Percentiles rank a stretch among this genome's conserved stretches.
Evolutionary conservation across 1,140 invertebrate genomes (phyloP).

Genomic region (Ceratosolen fusciceps): DNA sequence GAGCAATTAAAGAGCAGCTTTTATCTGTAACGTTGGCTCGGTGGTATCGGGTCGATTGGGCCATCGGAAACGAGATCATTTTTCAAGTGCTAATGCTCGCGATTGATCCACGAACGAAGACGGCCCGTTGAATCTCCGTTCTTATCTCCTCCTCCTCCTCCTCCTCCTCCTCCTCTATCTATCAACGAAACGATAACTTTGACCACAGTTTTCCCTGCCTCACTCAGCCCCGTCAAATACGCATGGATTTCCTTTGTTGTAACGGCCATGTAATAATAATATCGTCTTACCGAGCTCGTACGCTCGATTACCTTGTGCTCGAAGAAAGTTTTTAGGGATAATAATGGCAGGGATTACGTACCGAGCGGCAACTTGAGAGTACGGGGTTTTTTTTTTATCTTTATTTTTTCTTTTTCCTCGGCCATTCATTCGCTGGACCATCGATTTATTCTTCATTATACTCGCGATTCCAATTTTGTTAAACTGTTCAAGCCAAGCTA

Average conservation of each 20-base stretch:
- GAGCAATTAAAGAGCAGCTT: slow-evolving; percentile 19
- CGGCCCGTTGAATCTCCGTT: neutral
- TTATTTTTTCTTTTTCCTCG: neutral
- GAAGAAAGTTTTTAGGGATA: too few species aligned
- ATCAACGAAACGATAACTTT: neutral
- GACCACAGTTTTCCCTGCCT: neutral
- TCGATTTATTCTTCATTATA: neutral
- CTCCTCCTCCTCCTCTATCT: too few species aligned
- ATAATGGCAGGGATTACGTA: too few species aligned
- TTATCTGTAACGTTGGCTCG: neutral
- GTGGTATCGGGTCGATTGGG: slow-evolving; percentile 9
- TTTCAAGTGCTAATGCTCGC: slow-evolving; percentile 26
- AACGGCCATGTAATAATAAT: too few species aligned
- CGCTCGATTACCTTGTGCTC: too few species aligned
- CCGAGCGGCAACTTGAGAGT: too few species aligned
- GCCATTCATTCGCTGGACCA: neutral
- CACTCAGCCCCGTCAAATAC: neutral
- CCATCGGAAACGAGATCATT: slow-evolving; percentile 29
- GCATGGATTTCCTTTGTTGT: neutral
- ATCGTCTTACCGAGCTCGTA: too few species aligned
- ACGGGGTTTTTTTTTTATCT: too few species aligned
- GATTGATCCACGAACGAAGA: slow-evolving; percentile 25
- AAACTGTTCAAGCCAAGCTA: too few species aligned
- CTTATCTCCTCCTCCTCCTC: slow-evolving; percentile 25
- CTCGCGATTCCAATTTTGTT: too few species aligned